Conservation (phyloP, 2,888 invertebrate genomes). For the Dascillus cervinus region DNA sequence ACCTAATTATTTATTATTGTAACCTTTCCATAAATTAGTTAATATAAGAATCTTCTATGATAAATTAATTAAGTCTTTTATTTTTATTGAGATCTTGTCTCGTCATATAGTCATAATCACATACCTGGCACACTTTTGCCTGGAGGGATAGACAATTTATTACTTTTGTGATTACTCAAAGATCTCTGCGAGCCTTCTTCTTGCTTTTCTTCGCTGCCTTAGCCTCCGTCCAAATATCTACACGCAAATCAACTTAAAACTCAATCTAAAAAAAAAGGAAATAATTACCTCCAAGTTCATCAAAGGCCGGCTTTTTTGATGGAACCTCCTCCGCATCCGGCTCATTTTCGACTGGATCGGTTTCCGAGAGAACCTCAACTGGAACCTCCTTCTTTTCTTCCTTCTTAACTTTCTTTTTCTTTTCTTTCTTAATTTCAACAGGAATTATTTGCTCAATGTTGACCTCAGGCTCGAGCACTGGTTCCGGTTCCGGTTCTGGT, state of each 20-base stretch:
- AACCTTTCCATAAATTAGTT: not conserved
- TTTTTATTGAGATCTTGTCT: constrained; percentile 33
- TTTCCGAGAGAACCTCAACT: constrained; percentile 14
- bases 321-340: constrained; percentile 27
- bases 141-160: constrained; percentile 15
- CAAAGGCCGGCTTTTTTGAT: constrained; percentile 35
- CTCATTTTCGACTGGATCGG: constrained; percentile 24
- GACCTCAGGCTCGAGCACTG: too few species aligned
- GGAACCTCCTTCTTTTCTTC: constrained; percentile 6
- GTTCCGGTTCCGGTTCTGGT: constrained; percentile 24
- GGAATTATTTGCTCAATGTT: constrained; percentile 29
- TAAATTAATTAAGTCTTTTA: constrained; percentile 25
- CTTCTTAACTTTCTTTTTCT: constrained; percentile 40
- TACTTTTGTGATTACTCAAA: constrained; percentile 36
- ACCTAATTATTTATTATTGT: too few species aligned
- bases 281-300: constrained; percentile 51
- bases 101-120: constrained; percentile 33
- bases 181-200: constrained; percentile 69
- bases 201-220: constrained; percentile 66
- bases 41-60: not conserved
- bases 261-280: constrained; percentile 5
- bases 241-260: constrained; percentile 1
- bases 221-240: constrained; percentile 70
- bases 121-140: constrained; percentile 21
- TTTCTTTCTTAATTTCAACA: constrained; percentile 34